These are phyloP conservation scores for Patella pellucida DNA, from an alignment of 2,888 invertebrate genomes.

Conservation along the genomic window DNA sequence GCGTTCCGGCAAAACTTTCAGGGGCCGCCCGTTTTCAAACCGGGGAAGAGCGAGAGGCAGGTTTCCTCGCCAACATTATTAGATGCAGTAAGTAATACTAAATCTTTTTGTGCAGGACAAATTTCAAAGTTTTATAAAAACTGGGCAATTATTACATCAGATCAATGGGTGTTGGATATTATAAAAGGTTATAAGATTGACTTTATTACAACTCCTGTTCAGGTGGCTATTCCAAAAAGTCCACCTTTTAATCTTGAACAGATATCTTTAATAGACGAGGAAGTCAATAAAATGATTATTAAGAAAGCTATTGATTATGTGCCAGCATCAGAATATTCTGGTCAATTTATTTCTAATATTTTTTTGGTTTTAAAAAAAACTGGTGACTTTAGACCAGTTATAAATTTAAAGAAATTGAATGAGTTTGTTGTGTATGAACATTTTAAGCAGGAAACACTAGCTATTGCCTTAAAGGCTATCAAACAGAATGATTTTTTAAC, in stretches of 20 bases:
- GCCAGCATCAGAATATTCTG: not conserved
- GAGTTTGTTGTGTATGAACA: not conserved
- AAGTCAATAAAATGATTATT: too few species aligned
- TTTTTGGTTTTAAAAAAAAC: not conserved
- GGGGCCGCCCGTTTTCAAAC: not conserved
- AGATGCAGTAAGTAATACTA: not conserved
- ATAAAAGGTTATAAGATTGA: not conserved
- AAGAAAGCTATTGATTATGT: not conserved
- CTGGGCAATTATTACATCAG: not conserved
- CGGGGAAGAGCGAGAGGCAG: not conserved
- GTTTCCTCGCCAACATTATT: not conserved
- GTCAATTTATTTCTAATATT: conserved; percentile 1
- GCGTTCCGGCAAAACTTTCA: not conserved
- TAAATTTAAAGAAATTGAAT: not conserved
- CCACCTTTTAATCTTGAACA: not conserved
- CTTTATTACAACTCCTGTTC: not conserved
- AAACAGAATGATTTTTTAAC: not conserved
- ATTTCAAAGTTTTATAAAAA: not conserved
- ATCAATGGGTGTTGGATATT: not conserved
- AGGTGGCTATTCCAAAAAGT: not conserved
- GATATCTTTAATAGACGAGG: not conserved
- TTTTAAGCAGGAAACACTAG: not conserved
- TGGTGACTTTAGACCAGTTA: not conserved
- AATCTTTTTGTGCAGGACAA: not conserved
- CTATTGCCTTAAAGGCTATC: not conserved